These are phyloP conservation scores for Rostratula benghalensis DNA, from an alignment of 2,113 vertebrate species.

Conservation along the genomic window DNA sequence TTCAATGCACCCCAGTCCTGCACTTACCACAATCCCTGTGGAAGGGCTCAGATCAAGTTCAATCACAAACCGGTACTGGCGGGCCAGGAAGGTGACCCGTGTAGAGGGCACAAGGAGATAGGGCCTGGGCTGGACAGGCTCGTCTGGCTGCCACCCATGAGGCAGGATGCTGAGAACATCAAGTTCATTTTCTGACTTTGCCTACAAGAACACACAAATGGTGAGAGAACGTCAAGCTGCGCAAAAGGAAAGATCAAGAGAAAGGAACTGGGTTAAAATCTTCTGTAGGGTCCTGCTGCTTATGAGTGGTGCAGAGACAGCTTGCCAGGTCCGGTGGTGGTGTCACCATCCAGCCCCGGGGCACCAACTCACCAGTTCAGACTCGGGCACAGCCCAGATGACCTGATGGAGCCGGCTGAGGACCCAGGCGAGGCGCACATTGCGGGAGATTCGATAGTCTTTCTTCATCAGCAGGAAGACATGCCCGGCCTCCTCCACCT, in stretches of 20 bases:
- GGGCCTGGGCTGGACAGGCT: slow-evolving; percentile 73
- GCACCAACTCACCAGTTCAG: slow-evolving; percentile 83
- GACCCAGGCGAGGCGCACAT: slow-evolving; percentile 96
- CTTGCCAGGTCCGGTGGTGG: accelerated
- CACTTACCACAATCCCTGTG: slow-evolving; percentile 94
- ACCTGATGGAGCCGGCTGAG: slow-evolving; percentile 90
- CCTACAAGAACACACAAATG: slow-evolving; percentile 53
- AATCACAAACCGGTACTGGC: slow-evolving; percentile 95
- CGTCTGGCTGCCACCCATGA: slow-evolving; percentile 90
- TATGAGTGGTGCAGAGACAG: accelerated
- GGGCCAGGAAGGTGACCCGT: slow-evolving; percentile 91
- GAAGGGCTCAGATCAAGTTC: slow-evolving; percentile 97
- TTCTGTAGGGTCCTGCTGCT: not conserved
- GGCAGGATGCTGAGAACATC: slow-evolving; percentile 91
- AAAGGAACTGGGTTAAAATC: not conserved
- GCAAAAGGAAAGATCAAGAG: too few relatives aligned
- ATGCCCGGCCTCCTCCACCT: slow-evolving; percentile 97
- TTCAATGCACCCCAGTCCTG: not conserved
- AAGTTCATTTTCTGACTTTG: slow-evolving; percentile 86
- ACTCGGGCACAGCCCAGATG: slow-evolving; percentile 82
- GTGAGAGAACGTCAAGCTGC: not conserved
- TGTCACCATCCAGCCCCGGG: not conserved
- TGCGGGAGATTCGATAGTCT: slow-evolving; percentile 94
- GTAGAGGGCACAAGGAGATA: slow-evolving; percentile 91
- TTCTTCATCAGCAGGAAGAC: slow-evolving; percentile 97